Conservation (phyloP, 2,888 invertebrate species). For the Oligia strigilis region DNA sequence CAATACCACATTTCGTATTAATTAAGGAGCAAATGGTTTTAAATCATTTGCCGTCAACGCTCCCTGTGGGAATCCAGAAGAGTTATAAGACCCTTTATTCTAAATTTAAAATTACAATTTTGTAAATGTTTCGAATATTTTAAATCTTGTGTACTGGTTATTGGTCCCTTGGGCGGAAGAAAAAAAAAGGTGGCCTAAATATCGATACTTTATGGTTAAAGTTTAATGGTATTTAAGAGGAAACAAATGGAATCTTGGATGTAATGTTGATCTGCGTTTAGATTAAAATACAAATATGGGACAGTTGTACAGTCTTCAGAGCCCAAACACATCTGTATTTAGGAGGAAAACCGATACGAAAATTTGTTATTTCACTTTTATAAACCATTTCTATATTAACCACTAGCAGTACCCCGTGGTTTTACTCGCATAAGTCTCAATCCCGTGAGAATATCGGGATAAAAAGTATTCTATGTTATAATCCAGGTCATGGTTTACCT, state of each 20-base stretch:
- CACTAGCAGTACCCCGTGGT: neutral
- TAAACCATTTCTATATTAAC: neutral
- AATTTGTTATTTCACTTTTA: neutral
- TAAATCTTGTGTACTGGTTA: conserved; percentile 78
- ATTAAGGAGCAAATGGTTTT: conserved; percentile 87
- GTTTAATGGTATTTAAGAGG: conserved; percentile 34
- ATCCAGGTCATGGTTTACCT: neutral
- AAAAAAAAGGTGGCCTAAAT: conserved; percentile 68
- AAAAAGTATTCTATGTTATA: neutral
- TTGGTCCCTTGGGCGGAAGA: conserved; percentile 79
- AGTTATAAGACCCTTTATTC: conserved; percentile 90
- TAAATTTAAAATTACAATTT: conserved; percentile 90
- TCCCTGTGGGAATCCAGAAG: conserved; percentile 89
- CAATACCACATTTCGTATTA: conserved; percentile 81
- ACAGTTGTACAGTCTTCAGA: neutral
- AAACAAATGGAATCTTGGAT: conserved; percentile 3
- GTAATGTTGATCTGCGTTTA: conserved; percentile 17
- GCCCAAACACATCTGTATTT: too few species aligned
- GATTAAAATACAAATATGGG: neutral
- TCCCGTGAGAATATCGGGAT: neutral
- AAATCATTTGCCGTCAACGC: conserved; percentile 90
- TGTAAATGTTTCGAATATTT: conserved; percentile 87
- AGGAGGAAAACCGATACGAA: too few species aligned
- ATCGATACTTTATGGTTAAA: conserved; percentile 58
- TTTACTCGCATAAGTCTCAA: neutral